Conservation (phyloP, 1,140 invertebrate species). For the Micrasema minimum region DNA sequence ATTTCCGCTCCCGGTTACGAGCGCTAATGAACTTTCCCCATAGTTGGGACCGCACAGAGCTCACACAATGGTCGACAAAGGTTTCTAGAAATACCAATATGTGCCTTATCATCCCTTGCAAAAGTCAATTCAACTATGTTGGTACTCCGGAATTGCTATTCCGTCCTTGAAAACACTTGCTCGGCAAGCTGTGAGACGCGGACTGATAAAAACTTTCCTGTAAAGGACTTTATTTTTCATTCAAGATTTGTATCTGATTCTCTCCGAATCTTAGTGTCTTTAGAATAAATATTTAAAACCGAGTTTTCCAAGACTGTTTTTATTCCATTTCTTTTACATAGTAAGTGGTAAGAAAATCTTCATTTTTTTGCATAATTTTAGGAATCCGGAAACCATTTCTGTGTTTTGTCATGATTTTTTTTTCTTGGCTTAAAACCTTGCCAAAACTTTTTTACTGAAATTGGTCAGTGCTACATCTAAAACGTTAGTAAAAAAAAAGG, state of each 20-base stretch:
- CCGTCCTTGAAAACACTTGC: slow-evolving; percentile 20
- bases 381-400: too few relatives aligned
- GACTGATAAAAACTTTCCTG: neutral
- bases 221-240: slow-evolving; percentile 12
- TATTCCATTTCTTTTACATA: neutral
- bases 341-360: neutral
- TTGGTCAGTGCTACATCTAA: too few relatives aligned
- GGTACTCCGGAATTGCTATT: neutral
- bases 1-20: slow-evolving; percentile 22
- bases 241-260: neutral
- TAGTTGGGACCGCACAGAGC: slow-evolving; percentile 15
- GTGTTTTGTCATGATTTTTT: too few relatives aligned
- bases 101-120: slow-evolving; percentile 27
- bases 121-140: slow-evolving; percentile 12
- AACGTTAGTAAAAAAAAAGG: too few relatives aligned
- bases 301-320: neutral
- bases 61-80: neutral
- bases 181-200: neutral
- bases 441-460: too few relatives aligned
- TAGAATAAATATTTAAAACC: neutral
- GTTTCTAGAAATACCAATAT: slow-evolving; percentile 16
- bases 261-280: neutral
- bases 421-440: too few relatives aligned
- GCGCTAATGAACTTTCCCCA: slow-evolving; percentile 38
- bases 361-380: too few relatives aligned